Evolutionary conservation across 2,888 invertebrate genomes (phyloP), one percentile per base, ranked within the genome.

Genomic region (Eubasilissa splendida): DNA sequence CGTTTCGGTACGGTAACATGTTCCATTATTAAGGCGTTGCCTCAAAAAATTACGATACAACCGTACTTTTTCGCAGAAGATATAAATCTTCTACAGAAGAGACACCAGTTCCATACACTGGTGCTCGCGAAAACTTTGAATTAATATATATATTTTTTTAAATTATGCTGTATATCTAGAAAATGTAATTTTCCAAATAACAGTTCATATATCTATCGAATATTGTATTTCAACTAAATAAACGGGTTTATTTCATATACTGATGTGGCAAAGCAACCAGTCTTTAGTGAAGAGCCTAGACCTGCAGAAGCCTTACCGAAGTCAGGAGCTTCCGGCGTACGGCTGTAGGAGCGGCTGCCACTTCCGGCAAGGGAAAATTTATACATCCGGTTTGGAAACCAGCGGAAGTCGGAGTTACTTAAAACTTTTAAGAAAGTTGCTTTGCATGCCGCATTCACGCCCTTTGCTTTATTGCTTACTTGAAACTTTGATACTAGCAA

Each of bases 371-470:
- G 68, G 68, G 59, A 60, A 66, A 79, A 83, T 83, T 81, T 81
- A 83, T 81, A 81, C 79, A 76, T 83, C 83, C 83, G 79, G 74
- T 79, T 76, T 80, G n/a, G 68, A 78, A 80, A 78, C 79, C 80
- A 77, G 75, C 80, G 81, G 79, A 83, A 81, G 79, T 80, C 50
- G 52, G 79, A 81, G 80, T 80, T 80, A 80, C 82, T 80, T 82
- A 80, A 82, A 80, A 82, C 76, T 82, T 81, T 80, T 70, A 76
- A 81, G 83, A 77, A 80, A 81, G 54, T 76, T 71, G 76, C 50
- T 76, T 80, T 63, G 65, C 71, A 76, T 76, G 76, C 31, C 76
- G 33, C 65, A 56, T 31, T 56, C 11, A 31, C 56, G 31, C 71
- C 65, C 68, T 58, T 73, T 73, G 42, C 56, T 73, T 58, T 73